A percentile compares a stretch with the other conserved stretches of the same genome.
These are phyloP conservation scores for Volucella inflata DNA, from an alignment of 2,888 invertebrate genomes.

Conservation along the genomic window DNA sequence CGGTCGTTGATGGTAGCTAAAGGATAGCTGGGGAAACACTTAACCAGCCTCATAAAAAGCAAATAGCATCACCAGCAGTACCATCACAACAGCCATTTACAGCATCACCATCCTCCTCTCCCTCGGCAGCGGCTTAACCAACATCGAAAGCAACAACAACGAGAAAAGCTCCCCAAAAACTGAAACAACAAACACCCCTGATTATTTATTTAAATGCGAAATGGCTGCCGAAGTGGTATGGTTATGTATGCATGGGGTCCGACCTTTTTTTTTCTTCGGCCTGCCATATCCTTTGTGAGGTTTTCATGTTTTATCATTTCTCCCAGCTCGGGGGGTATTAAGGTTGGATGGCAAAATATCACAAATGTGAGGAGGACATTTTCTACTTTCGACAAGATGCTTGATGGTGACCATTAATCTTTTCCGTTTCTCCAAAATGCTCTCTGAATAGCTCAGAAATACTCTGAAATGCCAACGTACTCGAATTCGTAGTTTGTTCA, in stretches of 20 bases:
- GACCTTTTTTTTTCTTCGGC: conserved; percentile 52
- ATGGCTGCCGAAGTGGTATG: conserved; percentile 60
- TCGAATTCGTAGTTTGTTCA: conserved; percentile 49
- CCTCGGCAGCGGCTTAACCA: conserved; percentile 5
- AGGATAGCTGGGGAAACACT: conserved; percentile 69
- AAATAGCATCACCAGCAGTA: conserved; percentile 57
- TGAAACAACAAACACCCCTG: conserved; percentile 65
- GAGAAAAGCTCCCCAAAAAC: background rate
- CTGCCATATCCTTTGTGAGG: conserved; percentile 24
- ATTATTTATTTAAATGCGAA: conserved; percentile 75
- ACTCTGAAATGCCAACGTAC: too few species aligned
- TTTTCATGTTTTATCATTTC: conserved; percentile 21
- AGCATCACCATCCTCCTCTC: background rate
- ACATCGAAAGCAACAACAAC: conserved; percentile 25
- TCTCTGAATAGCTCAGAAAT: too few species aligned
- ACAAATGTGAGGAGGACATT: conserved; percentile 37
- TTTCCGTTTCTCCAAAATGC: conserved; percentile 65
- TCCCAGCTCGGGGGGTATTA: background rate
- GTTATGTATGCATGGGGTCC: conserved; percentile 62
- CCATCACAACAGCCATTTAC: conserved; percentile 4
- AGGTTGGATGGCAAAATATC: background rate
- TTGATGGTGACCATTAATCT: conserved; percentile 76
- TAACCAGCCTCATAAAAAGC: conserved; percentile 71
- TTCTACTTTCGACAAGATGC: conserved; percentile 73
- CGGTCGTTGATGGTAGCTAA: too few species aligned